Evolutionary conservation across 2,797 vertebrate species (phyloP).

Genomic region (Dipus sagitta): DNA sequence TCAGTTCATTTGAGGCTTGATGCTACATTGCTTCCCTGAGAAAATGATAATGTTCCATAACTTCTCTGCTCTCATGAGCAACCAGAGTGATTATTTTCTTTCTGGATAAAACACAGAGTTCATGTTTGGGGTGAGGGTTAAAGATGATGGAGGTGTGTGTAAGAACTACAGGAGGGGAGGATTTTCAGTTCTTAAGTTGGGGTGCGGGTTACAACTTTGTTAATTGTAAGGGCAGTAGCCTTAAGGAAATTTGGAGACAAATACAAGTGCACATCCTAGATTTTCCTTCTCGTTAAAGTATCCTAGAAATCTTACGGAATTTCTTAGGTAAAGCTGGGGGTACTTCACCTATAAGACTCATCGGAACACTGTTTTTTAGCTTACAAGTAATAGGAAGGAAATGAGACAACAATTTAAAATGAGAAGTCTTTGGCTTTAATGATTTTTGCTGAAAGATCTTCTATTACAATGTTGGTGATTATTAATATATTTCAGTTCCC

Average conservation of each 20-base stretch:
- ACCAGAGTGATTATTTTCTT: constrained; percentile 33
- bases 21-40: not conserved
- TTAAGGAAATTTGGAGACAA: constrained; percentile 8
- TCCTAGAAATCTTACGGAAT: constrained; percentile 49
- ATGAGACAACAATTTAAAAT: constrained; percentile 82
- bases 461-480: not conserved
- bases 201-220: not conserved
- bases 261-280: constrained; percentile 40
- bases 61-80: constrained; percentile 17
- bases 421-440: constrained; percentile 50
- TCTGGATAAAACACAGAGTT: constrained; percentile 20
- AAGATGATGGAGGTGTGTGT: not conserved
- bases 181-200: not conserved
- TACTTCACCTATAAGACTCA: not conserved
- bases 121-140: not conserved
- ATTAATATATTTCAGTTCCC: constrained; percentile 51
- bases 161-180: no score
- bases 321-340: not conserved
- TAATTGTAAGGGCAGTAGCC: not conserved
- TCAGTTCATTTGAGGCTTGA: not conserved
- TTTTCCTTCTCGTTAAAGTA: constrained; percentile 52
- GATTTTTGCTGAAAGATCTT: constrained; percentile 42
- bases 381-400: constrained; percentile 90
- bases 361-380: constrained; percentile 15
- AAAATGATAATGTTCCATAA: not conserved